Evolutionary conservation across 2,797 vertebrate genomes (phyloP).

Genomic region (Poliocrania exsul): DNA sequence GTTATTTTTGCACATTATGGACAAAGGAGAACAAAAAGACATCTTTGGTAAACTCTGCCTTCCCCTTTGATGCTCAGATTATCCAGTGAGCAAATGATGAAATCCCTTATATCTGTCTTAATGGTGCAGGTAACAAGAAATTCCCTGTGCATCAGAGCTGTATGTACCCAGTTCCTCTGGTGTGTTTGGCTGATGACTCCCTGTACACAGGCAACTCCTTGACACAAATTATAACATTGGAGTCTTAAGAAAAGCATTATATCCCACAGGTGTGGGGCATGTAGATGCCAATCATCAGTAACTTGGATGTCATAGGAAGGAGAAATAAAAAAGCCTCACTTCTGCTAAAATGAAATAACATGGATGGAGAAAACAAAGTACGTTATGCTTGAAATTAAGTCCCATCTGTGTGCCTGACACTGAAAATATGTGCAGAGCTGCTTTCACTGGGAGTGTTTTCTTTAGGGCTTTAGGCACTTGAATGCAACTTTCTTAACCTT

Average conservation of each 20-base stretch:
- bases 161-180: neutral
- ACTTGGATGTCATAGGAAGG: neutral
- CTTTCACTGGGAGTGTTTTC: neutral
- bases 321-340: neutral
- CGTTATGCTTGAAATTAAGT: neutral
- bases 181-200: neutral
- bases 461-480: neutral
- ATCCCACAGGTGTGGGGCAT: too few relatives aligned
- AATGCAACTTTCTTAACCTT: neutral
- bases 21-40: neutral
- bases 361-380: neutral
- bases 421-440: neutral
- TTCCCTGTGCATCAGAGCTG: rapidly evolving
- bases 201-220: neutral
- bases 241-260: neutral
- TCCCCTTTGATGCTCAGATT: neutral
- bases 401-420: neutral
- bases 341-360: neutral
- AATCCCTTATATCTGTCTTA: neutral
- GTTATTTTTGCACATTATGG: neutral
- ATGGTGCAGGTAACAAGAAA: neutral
- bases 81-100: neutral
- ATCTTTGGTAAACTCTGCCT: neutral
- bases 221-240: neutral
- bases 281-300: neutral